A percentile compares a stretch with the other conserved stretches of the same genome.
phyloP scores from a whole-genome alignment of 2,113 vertebrate species.

The Pelodiscus sinensis region DNA sequence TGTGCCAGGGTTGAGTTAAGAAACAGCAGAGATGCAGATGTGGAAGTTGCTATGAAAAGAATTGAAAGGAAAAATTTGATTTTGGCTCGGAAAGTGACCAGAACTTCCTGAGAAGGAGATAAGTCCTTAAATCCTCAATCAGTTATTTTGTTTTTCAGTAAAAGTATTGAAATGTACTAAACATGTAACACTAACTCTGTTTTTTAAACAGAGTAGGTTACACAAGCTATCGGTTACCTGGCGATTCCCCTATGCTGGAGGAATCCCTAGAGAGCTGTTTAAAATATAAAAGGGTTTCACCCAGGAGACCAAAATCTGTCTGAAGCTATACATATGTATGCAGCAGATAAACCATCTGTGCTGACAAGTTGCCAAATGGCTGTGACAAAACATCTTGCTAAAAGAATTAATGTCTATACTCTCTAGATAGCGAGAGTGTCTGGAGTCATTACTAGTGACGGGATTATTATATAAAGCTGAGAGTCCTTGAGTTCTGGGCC shows the following conservation, averaged over 20 bases:
- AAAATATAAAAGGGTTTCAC: not conserved
- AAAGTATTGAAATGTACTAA: not conserved
- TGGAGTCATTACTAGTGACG: not conserved
- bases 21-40: not conserved
- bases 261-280: not conserved
- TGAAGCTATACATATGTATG: not conserved
- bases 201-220: not conserved
- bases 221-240: not conserved
- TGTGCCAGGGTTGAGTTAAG: not conserved
- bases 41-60: not conserved
- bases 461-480: not conserved
- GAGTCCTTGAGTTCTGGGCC: not conserved
- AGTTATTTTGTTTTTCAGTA: not conserved
- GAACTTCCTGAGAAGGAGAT: not conserved
- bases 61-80: not conserved
- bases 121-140: not conserved
- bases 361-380: not conserved
- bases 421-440: not conserved
- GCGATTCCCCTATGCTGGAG: not conserved
- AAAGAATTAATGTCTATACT: not conserved
- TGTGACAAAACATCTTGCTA: not conserved
- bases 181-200: not conserved
- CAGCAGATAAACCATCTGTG: not conserved
- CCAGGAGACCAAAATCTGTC: not conserved
- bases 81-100: not conserved